These are phyloP conservation scores for Periophthalmus modestus DNA, from an alignment of 2,113 vertebrate species.

Conservation along the genomic window DNA sequence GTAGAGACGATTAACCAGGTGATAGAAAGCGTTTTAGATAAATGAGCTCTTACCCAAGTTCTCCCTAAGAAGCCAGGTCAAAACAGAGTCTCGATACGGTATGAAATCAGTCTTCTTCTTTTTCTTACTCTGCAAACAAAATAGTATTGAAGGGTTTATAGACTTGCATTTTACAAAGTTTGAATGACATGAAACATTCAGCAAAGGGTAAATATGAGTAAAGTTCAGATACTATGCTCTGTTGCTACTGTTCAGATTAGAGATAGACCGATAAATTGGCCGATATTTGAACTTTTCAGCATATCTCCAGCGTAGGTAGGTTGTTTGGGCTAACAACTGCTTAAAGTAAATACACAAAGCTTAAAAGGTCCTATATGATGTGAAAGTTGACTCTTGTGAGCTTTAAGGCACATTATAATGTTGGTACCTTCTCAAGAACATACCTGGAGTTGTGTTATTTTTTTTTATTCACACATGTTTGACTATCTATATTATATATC, in stretches of 20 bases:
- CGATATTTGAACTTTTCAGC: no score
- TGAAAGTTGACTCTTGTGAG: no score
- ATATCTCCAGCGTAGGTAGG: no score
- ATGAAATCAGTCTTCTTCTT: slow-evolving; percentile 99
- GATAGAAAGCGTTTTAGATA: slow-evolving; percentile 7
- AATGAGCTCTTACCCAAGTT: slow-evolving; percentile 85
- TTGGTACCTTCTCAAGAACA: no score
- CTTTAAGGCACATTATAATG: no score
- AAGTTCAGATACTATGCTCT: slow-evolving; percentile 6
- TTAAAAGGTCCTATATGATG: no score
- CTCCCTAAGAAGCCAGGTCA: slow-evolving; percentile 98
- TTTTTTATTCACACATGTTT: no score
- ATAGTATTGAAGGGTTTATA: slow-evolving; percentile 18
- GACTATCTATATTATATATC: no score
- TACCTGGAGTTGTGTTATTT: no score
- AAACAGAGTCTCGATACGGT: slow-evolving; percentile 95
- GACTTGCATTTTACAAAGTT: background rate
- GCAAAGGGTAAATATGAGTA: slow-evolving; percentile 15
- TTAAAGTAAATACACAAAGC: no score
- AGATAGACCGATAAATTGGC: background rate
- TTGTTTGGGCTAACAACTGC: no score
- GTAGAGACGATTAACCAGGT: background rate
- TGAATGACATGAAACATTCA: background rate
- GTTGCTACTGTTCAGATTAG: slow-evolving; percentile 17
- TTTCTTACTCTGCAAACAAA: slow-evolving; percentile 89